Percentiles rank a stretch among this genome's conserved stretches.
These are phyloP conservation scores for Nicator chloris DNA, from an alignment of 2,113 vertebrate genomes.

Conservation along the genomic window DNA sequence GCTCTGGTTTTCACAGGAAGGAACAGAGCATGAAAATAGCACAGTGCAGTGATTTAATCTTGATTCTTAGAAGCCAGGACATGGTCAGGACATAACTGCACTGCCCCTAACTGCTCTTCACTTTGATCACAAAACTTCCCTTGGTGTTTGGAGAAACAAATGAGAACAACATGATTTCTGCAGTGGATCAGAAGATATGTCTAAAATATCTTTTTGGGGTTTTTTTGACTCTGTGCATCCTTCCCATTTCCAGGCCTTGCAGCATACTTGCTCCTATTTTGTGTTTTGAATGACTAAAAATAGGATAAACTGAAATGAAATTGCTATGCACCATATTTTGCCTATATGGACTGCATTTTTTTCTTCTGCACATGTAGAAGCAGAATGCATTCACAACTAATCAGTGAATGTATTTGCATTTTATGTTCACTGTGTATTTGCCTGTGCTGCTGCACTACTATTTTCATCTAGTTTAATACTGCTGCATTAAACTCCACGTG, in stretches of 20 bases:
- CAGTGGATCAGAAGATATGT: neutral
- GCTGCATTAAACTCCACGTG: neutral
- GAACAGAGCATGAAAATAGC: neutral
- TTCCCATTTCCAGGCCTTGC: neutral
- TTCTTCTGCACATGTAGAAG: neutral
- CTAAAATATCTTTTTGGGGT: neutral
- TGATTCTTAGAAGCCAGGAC: neutral
- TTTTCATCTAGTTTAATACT: neutral
- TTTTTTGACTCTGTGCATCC: neutral
- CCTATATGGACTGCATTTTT: neutral
- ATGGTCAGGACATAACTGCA: neutral
- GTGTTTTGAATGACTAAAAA: neutral
- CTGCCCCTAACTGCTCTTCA: neutral
- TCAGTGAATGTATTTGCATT: neutral
- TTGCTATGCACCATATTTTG: neutral
- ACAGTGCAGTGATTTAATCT: neutral
- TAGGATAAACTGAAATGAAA: neutral
- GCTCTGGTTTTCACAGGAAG: neutral
- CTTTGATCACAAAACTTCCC: neutral
- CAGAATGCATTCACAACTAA: neutral
- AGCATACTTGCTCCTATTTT: neutral
- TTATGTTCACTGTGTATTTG: neutral
- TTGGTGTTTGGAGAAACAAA: neutral
- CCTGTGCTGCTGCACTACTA: neutral
- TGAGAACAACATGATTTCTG: neutral